Base-by-base conservation (phyloP, 1,140 invertebrate species). In the Macrobrachium nipponense region DNA sequence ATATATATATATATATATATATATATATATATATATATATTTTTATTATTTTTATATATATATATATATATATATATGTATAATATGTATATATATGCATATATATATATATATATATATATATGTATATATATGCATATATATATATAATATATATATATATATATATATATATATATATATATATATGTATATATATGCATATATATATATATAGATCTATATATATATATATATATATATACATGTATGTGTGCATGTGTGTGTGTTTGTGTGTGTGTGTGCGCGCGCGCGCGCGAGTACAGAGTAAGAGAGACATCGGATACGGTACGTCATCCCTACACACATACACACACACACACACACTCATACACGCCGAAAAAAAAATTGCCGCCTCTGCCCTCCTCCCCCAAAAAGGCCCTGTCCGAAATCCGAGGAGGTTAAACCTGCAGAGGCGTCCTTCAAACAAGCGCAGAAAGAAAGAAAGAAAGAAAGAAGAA, bases 21-120 rank as follows among this genome's bases (percentile, higher is more conserved):
- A n/a, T n/a, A n/a, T n/a, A n/a, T 23, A 66, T 23, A 66, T 23
- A 66, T 23, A 66, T 23, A 66, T 23, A 66, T 23, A 66, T 23
- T 6, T 66, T 6, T 23, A 66, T 66, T n/a, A 68, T n/a, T 18
- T n/a, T 18, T 68, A 68, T 68, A 68, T 12, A 68, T 68, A 68
- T 68, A 68, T 12, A 68, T 68, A 68, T 68, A 68, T 68, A 68
- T 12, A 68, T 12, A 68, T 68, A 68, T 68, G n/a, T 68, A 68
- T 68, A 68, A 18, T 68, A 68, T 68, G n/a, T 68, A 12, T 68
- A 68, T 68, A 68, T 68, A 68, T 68, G n/a, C n/a, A 23, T 68
- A 68, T 68, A 68, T 68, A 68, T 68, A n/a, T n/a, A n/a, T 18
- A 68, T 66, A 66, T 66, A 66, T 66, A 66, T 66, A 66, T 66